A percentile compares a stretch with the other conserved stretches of the same genome.
phyloP scores from a whole-genome alignment of 2,888 invertebrate genomes.

The Caenorhabditis auriculariae region DNA sequence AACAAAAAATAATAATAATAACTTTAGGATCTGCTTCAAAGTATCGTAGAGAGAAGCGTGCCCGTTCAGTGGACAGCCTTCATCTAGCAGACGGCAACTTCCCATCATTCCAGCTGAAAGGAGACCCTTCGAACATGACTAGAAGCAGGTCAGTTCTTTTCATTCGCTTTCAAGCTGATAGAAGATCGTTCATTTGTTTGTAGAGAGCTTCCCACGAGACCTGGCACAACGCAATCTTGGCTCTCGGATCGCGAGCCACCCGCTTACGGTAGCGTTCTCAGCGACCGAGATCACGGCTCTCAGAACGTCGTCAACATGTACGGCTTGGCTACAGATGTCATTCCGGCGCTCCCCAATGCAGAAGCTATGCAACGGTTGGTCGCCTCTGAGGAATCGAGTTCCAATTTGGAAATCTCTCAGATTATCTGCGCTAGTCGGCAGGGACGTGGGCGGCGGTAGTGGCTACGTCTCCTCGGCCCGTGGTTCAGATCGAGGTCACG shows the following conservation, averaged over 20 bases:
- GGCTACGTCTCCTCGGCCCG: constrained; percentile 21
- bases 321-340: constrained; percentile 53
- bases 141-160: constrained; percentile 13
- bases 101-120: constrained; percentile 57
- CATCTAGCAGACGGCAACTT: constrained; percentile 60
- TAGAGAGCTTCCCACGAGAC: constrained; percentile 42
- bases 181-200: not conserved
- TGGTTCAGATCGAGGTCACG: constrained; percentile 17
- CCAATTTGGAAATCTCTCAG: not conserved
- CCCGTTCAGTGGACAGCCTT: constrained; percentile 50
- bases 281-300: constrained; percentile 16
- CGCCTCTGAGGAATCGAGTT: not conserved
- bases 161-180: not conserved
- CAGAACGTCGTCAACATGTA: constrained; percentile 47
- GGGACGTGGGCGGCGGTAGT: constrained; percentile 26
- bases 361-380: constrained; percentile 28
- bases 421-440: constrained; percentile 37
- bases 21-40: constrained; percentile 20
- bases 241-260: constrained; percentile 43
- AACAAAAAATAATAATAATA: not conserved
- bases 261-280: constrained; percentile 39
- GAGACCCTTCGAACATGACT: constrained; percentile 31
- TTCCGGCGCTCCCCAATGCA: constrained; percentile 39
- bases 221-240: constrained; percentile 61
- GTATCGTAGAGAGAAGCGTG: constrained; percentile 48